Evolutionary conservation across 2,797 vertebrate genomes (phyloP).

Genomic region (Rhabdophis nuchalis): DNA sequence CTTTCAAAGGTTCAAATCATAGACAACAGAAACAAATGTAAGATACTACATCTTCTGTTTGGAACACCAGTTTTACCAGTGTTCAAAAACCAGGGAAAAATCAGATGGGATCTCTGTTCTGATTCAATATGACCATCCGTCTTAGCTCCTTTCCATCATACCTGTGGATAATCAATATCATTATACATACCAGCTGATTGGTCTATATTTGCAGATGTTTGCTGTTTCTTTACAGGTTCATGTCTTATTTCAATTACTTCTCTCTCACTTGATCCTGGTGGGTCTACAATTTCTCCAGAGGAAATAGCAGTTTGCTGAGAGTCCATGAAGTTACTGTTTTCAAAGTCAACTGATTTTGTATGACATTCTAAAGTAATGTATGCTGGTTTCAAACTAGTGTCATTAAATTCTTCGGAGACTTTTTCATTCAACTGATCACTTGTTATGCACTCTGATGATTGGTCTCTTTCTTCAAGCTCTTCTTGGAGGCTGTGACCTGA

Average conservation of each 20-base stretch:
- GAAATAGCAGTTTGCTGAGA: constrained; percentile 51
- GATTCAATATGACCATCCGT: background rate
- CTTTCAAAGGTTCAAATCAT: background rate
- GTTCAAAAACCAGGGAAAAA: background rate
- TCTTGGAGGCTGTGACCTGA: constrained; percentile 28
- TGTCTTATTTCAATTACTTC: constrained; percentile 27
- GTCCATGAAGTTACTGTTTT: constrained; percentile 63
- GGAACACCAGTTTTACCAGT: background rate
- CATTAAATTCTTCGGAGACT: constrained; percentile 73
- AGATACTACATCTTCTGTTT: background rate
- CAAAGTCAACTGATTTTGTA: constrained; percentile 73
- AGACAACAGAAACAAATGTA: background rate
- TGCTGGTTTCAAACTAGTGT: constrained; percentile 71
- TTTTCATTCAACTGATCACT: constrained; percentile 54
- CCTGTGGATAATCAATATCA: background rate
- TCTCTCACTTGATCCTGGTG: constrained; percentile 24
- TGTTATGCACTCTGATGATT: constrained; percentile 34
- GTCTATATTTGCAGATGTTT: constrained; percentile 12
- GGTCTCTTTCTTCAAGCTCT: constrained; percentile 37
- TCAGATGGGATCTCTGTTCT: background rate
- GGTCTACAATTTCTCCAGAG: constrained; percentile 32
- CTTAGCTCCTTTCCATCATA: background rate
- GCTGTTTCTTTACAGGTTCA: constrained; percentile 23
- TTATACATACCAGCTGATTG: constrained; percentile 52
- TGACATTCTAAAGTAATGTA: constrained; percentile 83